Percentiles rank a stretch among this genome's conserved stretches.
Evolutionary conservation across 2,797 vertebrate species (phyloP).

Genomic region (Hydrolagus colliei): DNA sequence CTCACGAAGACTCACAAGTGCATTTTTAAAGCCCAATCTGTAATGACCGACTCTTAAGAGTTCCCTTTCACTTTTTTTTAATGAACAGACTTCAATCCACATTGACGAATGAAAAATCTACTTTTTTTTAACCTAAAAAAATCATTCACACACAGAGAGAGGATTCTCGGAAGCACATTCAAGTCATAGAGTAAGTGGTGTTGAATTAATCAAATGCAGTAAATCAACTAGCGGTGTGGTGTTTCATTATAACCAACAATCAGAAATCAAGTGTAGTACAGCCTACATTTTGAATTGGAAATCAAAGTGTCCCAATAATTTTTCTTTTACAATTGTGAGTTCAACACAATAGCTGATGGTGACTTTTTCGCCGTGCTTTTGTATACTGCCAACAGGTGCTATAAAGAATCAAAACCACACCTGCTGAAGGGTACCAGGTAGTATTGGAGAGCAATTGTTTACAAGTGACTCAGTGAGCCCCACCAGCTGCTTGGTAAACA

Average conservation of each 20-base stretch:
- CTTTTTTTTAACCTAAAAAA: no score
- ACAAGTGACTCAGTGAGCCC: not conserved
- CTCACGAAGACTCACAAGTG: no score
- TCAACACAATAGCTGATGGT: constrained; percentile 7
- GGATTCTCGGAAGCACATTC: no score
- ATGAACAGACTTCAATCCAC: no score
- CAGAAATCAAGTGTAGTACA: not conserved
- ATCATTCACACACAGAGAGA: no score
- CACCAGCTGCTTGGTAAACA: constrained; percentile 1
- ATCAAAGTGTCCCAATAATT: not conserved
- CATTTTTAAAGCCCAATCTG: no score
- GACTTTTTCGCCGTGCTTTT: constrained; percentile 1
- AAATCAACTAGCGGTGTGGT: no score
- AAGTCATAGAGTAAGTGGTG: no score
- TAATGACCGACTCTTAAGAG: no score
- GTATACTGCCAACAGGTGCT: constrained; percentile 20
- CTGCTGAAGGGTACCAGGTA: constrained; percentile 13
- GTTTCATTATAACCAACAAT: not conserved
- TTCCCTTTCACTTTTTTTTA: no score
- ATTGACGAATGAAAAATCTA: no score
- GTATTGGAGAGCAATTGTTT: constrained; percentile 19
- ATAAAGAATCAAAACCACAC: constrained; percentile 1
- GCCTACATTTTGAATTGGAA: not conserved
- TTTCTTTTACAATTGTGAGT: not conserved
- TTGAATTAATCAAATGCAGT: no score